phyloP scores from a whole-genome alignment of 1,140 invertebrate genomes.

The Eumaeus atala region DNA sequence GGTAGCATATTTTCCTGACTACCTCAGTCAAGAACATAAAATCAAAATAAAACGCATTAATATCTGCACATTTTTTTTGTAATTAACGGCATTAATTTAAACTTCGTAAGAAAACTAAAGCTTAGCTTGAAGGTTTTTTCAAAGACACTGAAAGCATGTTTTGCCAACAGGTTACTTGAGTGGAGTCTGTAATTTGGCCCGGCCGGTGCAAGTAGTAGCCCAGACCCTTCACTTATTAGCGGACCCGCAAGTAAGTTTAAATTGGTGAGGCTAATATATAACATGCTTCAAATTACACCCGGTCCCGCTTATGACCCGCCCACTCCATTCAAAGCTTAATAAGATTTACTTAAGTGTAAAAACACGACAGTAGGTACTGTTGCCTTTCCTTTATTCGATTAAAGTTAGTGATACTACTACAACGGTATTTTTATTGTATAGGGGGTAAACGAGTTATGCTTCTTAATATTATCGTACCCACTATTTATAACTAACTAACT shows the following conservation, averaged over 20 bases:
- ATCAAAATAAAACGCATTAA: no score
- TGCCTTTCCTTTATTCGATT: no score
- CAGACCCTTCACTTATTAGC: constrained; percentile 57
- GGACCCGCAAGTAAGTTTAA: constrained; percentile 59
- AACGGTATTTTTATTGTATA: no score
- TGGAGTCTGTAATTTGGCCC: constrained; percentile 63
- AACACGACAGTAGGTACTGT: no score
- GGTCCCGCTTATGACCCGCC: constrained; percentile 29
- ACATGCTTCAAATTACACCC: constrained; percentile 30
- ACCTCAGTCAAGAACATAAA: no score
- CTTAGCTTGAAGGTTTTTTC: no score
- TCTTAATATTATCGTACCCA: constrained; percentile 27
- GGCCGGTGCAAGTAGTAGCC: constrained; percentile 50
- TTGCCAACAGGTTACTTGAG: constrained; percentile 70
- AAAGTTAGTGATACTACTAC: no score
- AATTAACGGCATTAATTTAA: no score
- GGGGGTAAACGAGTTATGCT: no score
- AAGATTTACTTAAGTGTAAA: constrained; percentile 7
- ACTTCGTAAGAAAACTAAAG: no score
- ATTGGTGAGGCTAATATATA: constrained; percentile 61
- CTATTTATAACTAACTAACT: constrained; percentile 28
- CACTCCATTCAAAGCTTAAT: constrained; percentile 25
- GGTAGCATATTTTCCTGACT: no score
- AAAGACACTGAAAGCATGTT: constrained; percentile 10
- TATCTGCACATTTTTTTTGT: no score